A percentile compares a stretch with the other conserved stretches of the same genome.
These are phyloP conservation scores for Drepana falcataria DNA, from an alignment of 2,888 invertebrate genomes.

Conservation along the genomic window DNA sequence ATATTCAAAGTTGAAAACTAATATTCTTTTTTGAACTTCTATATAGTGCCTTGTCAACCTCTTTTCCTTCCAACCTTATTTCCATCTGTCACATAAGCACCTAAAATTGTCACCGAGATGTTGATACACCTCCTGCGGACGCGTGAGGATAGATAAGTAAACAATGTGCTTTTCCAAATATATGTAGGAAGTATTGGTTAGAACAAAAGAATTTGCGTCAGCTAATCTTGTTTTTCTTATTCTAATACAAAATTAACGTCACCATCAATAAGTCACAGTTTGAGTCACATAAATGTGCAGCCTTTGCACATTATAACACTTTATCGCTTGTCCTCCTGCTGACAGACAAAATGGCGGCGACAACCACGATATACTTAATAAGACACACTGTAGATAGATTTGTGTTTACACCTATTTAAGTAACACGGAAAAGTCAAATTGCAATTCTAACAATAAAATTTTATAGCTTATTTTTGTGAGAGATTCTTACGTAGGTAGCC, in stretches of 20 bases:
- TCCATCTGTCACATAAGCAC: too few species aligned
- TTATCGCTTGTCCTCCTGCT: slow-evolving; percentile 40
- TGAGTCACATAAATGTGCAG: slow-evolving; percentile 38
- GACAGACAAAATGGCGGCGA: slow-evolving; percentile 48
- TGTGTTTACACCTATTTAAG: slow-evolving; percentile 56
- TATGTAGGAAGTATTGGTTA: too few species aligned
- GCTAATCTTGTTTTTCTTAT: slow-evolving; percentile 16
- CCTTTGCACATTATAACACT: slow-evolving; percentile 40
- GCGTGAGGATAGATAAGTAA: too few species aligned
- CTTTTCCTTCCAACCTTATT: too few species aligned
- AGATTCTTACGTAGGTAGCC: slow-evolving; percentile 16
- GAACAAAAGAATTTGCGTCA: too few species aligned
- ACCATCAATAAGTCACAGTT: slow-evolving; percentile 25
- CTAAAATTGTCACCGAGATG: too few species aligned
- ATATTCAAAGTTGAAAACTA: too few species aligned
- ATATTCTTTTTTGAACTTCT: too few species aligned
- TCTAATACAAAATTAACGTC: slow-evolving; percentile 35
- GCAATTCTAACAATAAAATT: slow-evolving; percentile 31
- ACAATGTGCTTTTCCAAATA: too few species aligned
- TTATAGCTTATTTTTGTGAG: slow-evolving; percentile 25
- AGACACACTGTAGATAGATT: slow-evolving; percentile 47
- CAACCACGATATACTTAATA: slow-evolving; percentile 29
- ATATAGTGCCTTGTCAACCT: too few species aligned
- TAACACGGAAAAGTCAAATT: slow-evolving; percentile 51
- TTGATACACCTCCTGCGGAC: too few species aligned